These are phyloP conservation scores for Netelia virgata DNA, from an alignment of 2,888 invertebrate species.

Conservation along the genomic window DNA sequence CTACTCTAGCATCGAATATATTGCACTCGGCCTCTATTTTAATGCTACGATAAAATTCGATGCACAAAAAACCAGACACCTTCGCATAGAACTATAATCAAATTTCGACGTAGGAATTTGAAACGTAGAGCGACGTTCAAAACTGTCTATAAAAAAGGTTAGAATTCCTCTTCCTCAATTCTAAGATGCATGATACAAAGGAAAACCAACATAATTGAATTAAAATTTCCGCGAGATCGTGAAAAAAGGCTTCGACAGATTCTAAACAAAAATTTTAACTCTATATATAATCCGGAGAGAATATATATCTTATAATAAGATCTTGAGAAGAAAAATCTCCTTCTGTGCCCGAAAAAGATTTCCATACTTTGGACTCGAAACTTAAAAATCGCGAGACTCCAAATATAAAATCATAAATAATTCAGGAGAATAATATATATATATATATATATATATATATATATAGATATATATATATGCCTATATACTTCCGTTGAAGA, in stretches of 20 bases:
- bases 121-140: neutral
- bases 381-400: slow-evolving; percentile 24
- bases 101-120: neutral
- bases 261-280: slow-evolving; percentile 41
- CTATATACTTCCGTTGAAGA: slow-evolving; percentile 30
- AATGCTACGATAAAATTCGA: slow-evolving; percentile 26
- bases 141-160: slow-evolving; percentile 8
- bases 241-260: slow-evolving; percentile 47
- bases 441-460: slow-evolving; percentile 24
- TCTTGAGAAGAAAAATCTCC: neutral
- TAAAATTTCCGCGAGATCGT: slow-evolving; percentile 27
- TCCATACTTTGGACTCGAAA: slow-evolving; percentile 16
- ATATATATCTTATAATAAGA: neutral
- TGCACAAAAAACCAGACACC: neutral
- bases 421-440: slow-evolving; percentile 21
- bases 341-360: slow-evolving; percentile 15
- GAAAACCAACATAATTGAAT: slow-evolving; percentile 20
- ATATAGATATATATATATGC: slow-evolving; percentile 12
- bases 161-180: slow-evolving; percentile 6
- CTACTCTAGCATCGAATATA: slow-evolving; percentile 53
- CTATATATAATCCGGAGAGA: slow-evolving; percentile 2
- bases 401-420: slow-evolving; percentile 25
- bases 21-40: slow-evolving; percentile 42
- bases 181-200: neutral
- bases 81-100: slow-evolving; percentile 5